Evolutionary conservation across 2,888 invertebrate species (phyloP), one percentile per base, ranked within the genome.

Genomic region (Plemyria rubiginata): DNA sequence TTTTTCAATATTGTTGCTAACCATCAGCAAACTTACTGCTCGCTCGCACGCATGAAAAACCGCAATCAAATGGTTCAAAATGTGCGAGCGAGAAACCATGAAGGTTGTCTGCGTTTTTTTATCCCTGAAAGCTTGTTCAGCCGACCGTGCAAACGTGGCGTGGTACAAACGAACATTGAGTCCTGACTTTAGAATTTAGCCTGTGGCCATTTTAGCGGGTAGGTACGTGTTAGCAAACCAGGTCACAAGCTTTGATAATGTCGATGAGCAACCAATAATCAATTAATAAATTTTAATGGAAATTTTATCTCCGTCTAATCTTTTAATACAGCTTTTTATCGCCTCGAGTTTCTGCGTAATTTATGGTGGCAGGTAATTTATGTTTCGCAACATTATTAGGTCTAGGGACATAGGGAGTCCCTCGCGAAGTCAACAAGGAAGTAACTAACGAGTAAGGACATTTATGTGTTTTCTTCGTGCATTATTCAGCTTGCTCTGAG

Each of bases 221-320:
- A 46, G 48, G 22, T 60, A 69, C 69, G 68, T 77, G 79, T 80
- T 71, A 77, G 76, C 46, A 51, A 67, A 57, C 22, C 53, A 36
- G 62, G 62, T 67, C 65, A 60, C 9, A n/a, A 58, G 51, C 48
- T 61, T 67, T 69, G 73, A 73, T 74, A 76, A 63, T 62, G 66
- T 66, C 66, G 61, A 77, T 77, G 77, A 74, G 54, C 72, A 56
- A 52, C 53, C 60, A 54, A 71, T 67, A 70, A 55, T 65, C 11
- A 32, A 51, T 43, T 13, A 54, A 58, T 50, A 59, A 32, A 63
- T 60, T 62, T 59, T 57, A 56, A 58, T 54, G 40, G 46, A 40
- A 48, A 29, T 70, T 51, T 67, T 58, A 60, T 66, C 59, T 66
- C 46, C 45, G 4, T 43, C 40, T 60, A 46, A 63, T 59, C 51